Base-by-base conservation (phyloP, 1,140 invertebrate genomes). In the Belonocnema kinseyi region DNA sequence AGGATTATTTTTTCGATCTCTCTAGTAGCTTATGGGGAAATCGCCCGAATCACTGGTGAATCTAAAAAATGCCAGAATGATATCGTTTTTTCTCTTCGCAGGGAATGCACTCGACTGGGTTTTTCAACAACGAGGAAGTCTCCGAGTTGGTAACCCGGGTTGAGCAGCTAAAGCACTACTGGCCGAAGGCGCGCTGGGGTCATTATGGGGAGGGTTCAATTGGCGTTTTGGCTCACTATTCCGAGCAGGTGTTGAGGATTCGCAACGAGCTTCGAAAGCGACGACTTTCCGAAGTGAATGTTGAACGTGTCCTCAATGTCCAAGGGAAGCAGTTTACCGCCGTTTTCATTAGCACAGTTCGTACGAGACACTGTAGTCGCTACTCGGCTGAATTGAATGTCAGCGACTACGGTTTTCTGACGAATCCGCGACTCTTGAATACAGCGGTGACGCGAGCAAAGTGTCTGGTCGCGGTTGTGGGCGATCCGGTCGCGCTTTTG, bases 281-380 rank as follows among this genome's bases (percentile, higher is more conserved):
- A 7, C 92, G 94, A 61, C 93, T 97, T 85, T 93, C 93, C 75
- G 94, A 95, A 54, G 95, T 98, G 50, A 96, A 95, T 8, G 97
- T 97, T 1, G 97, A 97, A 87, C 91, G 96, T 77, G 96, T 97
- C 12, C 91, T 97, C 0, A 98, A 98, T 91, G 96, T 97, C 0
- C 97, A 98, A 92, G 96, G 96, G 88, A 97, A 97, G 88, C 96
- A 98, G 89, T 98, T 97, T 85, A 92, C 96, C 12, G 96, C 95
- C 0, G 94, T 98, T 46, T 96, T 98, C 81, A 91, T 98, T 52
- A 97, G 96, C 21, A 97, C 96, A 0, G 97, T 98, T 1, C 92
- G 97, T 7, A 97, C 96, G 1, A 90, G 95, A 73, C 96, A 95
- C 2, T 97, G 96, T 91, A 88, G 91, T 90, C 86, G 87, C 72